A percentile compares a stretch with the other conserved stretches of the same genome.
Conservation (phyloP, 2,113 vertebrate genomes). For the Aptenodytes forsteri region DNA sequence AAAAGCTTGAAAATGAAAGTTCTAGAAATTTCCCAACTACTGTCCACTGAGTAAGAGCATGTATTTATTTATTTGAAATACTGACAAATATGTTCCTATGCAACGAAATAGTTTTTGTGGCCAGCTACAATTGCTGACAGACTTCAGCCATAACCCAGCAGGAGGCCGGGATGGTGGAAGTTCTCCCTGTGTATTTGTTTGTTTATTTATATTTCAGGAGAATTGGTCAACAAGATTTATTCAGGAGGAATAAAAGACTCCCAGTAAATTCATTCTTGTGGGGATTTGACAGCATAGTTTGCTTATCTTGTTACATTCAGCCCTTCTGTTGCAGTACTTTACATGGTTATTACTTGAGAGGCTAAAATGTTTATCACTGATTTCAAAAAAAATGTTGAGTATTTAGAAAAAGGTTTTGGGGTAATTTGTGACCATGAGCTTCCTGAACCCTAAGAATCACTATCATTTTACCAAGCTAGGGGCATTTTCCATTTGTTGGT, state of each 20-base stretch:
- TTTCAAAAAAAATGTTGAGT: background rate
- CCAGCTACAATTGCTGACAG: slow-evolving; percentile 30
- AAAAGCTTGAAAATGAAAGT: slow-evolving; percentile 45
- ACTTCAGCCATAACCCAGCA: slow-evolving; percentile 47
- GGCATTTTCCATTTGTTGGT: slow-evolving; percentile 30
- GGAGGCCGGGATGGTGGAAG: background rate
- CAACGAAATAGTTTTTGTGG: slow-evolving; percentile 48
- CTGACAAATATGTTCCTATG: slow-evolving; percentile 8
- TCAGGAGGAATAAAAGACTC: slow-evolving; percentile 41
- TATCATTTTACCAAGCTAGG: slow-evolving; percentile 18
- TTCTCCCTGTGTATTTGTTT: slow-evolving; percentile 43
- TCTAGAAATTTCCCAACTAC: slow-evolving; percentile 22
- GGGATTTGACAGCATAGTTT: slow-evolving; percentile 20
- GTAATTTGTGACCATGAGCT: background rate
- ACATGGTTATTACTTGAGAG: background rate
- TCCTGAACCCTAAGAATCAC: background rate
- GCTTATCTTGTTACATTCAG: background rate
- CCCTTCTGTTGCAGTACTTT: background rate
- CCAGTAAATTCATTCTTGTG: slow-evolving; percentile 15
- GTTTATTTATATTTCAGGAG: slow-evolving; percentile 67
- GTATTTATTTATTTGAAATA: slow-evolving; percentile 63
- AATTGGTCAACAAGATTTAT: slow-evolving; percentile 32
- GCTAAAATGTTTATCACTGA: background rate
- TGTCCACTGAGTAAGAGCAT: background rate
- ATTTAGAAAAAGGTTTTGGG: background rate